Conservation (phyloP, 2,888 invertebrate species). For the Aradus depressus region DNA sequence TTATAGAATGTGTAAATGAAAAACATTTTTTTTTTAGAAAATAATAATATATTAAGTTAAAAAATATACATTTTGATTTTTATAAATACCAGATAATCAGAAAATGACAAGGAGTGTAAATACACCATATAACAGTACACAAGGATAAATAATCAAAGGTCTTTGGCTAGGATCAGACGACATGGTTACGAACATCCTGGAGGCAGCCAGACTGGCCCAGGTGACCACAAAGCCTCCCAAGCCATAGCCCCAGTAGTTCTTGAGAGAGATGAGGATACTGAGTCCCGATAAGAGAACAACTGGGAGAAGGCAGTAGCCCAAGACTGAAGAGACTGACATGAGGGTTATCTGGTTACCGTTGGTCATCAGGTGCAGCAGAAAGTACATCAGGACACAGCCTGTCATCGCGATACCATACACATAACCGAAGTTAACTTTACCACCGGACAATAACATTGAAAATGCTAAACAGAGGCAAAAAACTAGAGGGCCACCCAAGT, state of each 20-base stretch:
- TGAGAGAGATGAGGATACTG: slow-evolving; percentile 65
- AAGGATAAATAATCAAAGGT: slow-evolving; percentile 81
- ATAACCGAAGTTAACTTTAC: slow-evolving; percentile 81
- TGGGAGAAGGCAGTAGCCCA: slow-evolving; percentile 88
- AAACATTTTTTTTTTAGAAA: background rate
- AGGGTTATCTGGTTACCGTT: slow-evolving; percentile 58
- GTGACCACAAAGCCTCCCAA: slow-evolving; percentile 57
- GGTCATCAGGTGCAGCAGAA: slow-evolving; percentile 69
- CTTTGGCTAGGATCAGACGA: slow-evolving; percentile 67
- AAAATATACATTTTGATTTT: slow-evolving; percentile 14
- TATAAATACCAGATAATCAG: slow-evolving; percentile 39
- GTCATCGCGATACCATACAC: slow-evolving; percentile 86
- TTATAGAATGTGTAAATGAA: background rate
- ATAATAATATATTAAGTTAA: slow-evolving; percentile 6
- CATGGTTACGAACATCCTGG: slow-evolving; percentile 83
- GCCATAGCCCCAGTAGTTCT: slow-evolving; percentile 53
- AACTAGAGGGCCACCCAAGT: slow-evolving; percentile 83
- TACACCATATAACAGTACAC: slow-evolving; percentile 82
- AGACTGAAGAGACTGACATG: slow-evolving; percentile 69
- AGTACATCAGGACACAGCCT: slow-evolving; percentile 83
- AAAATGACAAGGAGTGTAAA: slow-evolving; percentile 87
- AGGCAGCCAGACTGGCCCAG: slow-evolving; percentile 88
- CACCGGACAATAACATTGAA: slow-evolving; percentile 57
- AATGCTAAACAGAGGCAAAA: slow-evolving; percentile 63
- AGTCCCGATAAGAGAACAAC: slow-evolving; percentile 76